A percentile compares a stretch with the other conserved stretches of the same genome.
phyloP scores from a whole-genome alignment of 2,797 vertebrate genomes.

The Aphelocoma californica region DNA sequence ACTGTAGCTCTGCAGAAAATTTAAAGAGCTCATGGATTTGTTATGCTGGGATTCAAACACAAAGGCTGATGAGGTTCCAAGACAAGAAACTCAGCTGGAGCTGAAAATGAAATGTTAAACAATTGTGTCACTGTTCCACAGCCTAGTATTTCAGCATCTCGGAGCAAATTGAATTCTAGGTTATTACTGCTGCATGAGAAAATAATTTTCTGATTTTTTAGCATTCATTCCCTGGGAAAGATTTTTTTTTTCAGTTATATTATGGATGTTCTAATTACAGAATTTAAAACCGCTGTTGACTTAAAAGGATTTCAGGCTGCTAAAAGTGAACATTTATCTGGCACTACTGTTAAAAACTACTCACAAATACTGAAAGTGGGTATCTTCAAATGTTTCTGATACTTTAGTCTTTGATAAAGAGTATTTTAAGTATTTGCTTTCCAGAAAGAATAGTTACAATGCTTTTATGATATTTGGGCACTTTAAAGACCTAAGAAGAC shows the following conservation, averaged over 20 bases:
- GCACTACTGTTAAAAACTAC: background rate
- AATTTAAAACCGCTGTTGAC: background rate
- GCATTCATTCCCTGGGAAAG: background rate
- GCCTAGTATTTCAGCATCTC: background rate
- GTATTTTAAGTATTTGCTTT: slow-evolving; percentile 54
- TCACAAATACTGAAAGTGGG: background rate
- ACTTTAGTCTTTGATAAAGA: slow-evolving; percentile 3
- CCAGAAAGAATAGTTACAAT: background rate
- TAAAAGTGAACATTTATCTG: background rate
- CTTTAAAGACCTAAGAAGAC: background rate
- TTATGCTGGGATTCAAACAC: background rate
- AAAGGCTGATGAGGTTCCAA: background rate
- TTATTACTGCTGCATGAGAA: background rate
- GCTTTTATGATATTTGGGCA: background rate
- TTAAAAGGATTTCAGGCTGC: background rate
- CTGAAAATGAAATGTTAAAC: background rate
- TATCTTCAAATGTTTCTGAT: slow-evolving; percentile 7
- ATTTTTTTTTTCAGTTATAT: background rate
- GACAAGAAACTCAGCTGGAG: background rate
- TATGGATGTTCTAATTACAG: background rate
- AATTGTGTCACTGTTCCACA: background rate
- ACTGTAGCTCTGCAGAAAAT: background rate
- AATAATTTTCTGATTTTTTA: background rate
- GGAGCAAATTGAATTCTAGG: background rate
- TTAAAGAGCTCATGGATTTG: background rate